Conservation (phyloP, 1,140 invertebrate genomes). For the honey bee (Apis mellifera) region DNA sequence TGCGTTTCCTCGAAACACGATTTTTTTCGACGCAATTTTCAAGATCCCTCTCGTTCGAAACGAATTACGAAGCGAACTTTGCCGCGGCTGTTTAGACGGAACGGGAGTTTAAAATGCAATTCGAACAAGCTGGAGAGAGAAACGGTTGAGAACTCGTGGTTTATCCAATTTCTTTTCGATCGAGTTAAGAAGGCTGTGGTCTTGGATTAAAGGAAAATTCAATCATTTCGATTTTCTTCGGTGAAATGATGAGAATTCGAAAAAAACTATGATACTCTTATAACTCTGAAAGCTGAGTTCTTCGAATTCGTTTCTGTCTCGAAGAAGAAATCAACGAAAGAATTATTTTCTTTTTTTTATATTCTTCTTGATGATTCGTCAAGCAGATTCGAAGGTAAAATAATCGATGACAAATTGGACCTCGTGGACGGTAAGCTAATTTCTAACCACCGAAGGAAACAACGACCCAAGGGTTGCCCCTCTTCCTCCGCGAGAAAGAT, state of each 20-base stretch:
- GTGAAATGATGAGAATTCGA: too few species aligned
- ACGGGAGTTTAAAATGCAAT: conserved; percentile 38
- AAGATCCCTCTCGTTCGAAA: conserved; percentile 10
- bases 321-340: too few species aligned
- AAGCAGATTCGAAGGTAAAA: too few species aligned
- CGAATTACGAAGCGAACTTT: conserved; percentile 21
- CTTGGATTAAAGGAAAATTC: conserved; percentile 28
- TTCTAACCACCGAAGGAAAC: conserved; percentile 40
- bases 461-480: conserved; percentile 5
- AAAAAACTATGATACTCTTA: too few species aligned
- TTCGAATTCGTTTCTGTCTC: too few species aligned
- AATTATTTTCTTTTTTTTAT: too few species aligned
- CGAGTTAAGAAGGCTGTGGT: not conserved
- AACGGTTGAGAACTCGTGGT: conserved; percentile 39
- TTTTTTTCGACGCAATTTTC: too few species aligned
- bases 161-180: conserved; percentile 47
- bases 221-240: conserved; percentile 36
- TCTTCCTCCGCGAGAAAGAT: not conserved
- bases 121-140: not conserved
- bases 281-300: too few species aligned
- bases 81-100: not conserved
- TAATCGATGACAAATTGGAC: conserved; percentile 1
- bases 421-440: conserved; percentile 51
- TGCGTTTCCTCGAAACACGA: too few species aligned
- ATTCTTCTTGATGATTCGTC: too few species aligned